Conservation (phyloP, 2,797 vertebrate species). For the Myioborus melanocephalus region DNA sequence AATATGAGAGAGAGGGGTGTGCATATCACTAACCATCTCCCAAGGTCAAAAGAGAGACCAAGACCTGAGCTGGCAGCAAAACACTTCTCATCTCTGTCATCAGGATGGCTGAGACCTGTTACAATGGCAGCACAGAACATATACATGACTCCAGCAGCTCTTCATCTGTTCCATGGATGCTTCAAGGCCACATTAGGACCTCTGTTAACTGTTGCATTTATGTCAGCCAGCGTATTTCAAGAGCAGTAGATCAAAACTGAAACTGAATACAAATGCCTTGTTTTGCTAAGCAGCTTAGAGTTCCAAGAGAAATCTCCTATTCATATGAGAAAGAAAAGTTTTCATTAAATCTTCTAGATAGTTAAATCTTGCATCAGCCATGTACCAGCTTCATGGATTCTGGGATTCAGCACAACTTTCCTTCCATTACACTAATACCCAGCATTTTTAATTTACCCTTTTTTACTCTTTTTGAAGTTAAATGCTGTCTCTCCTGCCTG, state of each 20-base stretch:
- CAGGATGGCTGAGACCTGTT: not conserved
- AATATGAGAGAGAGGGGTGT: not conserved
- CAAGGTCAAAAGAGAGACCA: not conserved
- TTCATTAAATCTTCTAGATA: not conserved
- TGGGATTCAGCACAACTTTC: not conserved
- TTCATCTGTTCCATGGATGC: not conserved
- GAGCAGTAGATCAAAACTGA: not conserved
- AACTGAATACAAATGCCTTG: not conserved
- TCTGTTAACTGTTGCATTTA: not conserved
- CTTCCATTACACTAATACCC: not conserved
- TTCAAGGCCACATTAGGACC: not conserved
- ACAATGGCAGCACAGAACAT: not conserved
- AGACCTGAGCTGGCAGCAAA: not conserved
- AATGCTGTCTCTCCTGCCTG: not conserved
- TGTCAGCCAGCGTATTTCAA: not conserved
- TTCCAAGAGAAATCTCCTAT: not conserved
- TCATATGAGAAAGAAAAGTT: not conserved
- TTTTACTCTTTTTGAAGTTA: not conserved
- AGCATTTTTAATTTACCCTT: not conserved
- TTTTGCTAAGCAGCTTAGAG: not conserved
- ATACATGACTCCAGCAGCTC: rapidly evolving
- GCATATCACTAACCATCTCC: not conserved
- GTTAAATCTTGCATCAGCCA: not conserved
- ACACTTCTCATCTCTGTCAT: not conserved
- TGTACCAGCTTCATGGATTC: not conserved